A percentile compares a stretch with the other conserved stretches of the same genome.
phyloP scores from a whole-genome alignment of 2,797 vertebrate species.

The Petrocephalus schoutedeni region DNA sequence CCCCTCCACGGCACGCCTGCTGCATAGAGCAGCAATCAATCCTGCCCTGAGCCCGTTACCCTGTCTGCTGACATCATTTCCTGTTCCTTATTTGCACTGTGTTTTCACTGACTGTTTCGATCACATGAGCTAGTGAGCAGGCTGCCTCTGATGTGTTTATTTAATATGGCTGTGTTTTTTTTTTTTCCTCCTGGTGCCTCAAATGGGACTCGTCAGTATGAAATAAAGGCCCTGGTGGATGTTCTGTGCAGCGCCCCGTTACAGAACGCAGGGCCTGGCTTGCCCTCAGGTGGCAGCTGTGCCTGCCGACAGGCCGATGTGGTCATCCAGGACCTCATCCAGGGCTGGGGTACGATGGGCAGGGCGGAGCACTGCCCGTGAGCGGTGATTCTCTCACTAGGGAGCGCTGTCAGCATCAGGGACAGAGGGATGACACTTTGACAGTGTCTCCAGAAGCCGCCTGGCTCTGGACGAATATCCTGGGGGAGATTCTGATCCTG shows the following conservation, averaged over 20 bases:
- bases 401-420: background rate
- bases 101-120: slow-evolving; percentile 8
- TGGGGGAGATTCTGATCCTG: background rate
- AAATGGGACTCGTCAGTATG: background rate
- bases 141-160: slow-evolving; percentile 17
- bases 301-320: background rate
- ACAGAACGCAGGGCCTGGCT: too few relatives aligned
- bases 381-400: background rate
- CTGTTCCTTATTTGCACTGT: background rate
- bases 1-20: background rate
- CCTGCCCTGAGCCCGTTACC: background rate
- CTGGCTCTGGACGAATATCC: background rate
- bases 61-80: background rate
- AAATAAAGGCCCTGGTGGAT: background rate
- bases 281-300: background rate
- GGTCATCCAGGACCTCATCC: background rate
- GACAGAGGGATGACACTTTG: slow-evolving; percentile 4
- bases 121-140: background rate
- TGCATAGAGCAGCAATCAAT: background rate
- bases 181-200: background rate
- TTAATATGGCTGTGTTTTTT: background rate
- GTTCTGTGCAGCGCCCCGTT: background rate
- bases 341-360: background rate
- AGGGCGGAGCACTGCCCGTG: background rate
- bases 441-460: background rate